These are phyloP conservation scores for Apis laboriosa DNA, from an alignment of 1,140 invertebrate genomes.

Conservation along the genomic window DNA sequence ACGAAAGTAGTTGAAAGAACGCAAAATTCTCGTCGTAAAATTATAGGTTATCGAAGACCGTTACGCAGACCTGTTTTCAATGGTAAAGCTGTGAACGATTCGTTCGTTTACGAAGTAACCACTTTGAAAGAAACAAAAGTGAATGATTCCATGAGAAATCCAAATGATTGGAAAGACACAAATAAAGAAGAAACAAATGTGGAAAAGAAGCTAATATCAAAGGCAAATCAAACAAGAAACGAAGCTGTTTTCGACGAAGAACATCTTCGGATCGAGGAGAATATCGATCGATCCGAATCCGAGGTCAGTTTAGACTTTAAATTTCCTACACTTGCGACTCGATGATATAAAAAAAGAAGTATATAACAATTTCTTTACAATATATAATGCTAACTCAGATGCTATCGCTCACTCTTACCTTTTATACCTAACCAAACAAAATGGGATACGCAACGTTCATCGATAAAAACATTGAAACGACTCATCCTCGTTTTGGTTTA, in stretches of 20 bases:
- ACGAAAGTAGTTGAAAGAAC: background rate
- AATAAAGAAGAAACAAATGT: background rate
- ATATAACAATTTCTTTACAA: conserved; percentile 28
- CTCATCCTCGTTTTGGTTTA: background rate
- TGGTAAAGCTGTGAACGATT: background rate
- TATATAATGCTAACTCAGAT: conserved; percentile 3
- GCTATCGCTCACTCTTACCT: conserved; percentile 13
- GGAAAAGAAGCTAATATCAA: conserved; percentile 1
- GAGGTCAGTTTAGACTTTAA: conserved; percentile 61
- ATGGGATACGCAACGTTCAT: background rate
- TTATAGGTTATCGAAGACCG: conserved; percentile 1
- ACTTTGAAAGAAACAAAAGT: background rate
- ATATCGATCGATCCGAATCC: conserved; percentile 34
- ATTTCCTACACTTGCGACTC: conserved; percentile 3
- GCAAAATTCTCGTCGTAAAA: conserved; percentile 25
- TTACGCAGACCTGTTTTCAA: conserved; percentile 1
- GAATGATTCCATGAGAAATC: background rate
- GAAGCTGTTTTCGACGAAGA: conserved; percentile 7
- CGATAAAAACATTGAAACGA: background rate
- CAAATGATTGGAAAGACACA: background rate
- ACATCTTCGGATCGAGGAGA: conserved; percentile 24
- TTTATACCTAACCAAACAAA: conserved; percentile 24
- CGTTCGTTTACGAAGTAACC: background rate
- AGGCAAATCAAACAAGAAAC: background rate
- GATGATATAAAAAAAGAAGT: conserved; percentile 15